Evolutionary conservation across 2,888 invertebrate genomes (phyloP), one percentile per base, ranked within the genome.

Genomic region (Noctua pronuba): DNA sequence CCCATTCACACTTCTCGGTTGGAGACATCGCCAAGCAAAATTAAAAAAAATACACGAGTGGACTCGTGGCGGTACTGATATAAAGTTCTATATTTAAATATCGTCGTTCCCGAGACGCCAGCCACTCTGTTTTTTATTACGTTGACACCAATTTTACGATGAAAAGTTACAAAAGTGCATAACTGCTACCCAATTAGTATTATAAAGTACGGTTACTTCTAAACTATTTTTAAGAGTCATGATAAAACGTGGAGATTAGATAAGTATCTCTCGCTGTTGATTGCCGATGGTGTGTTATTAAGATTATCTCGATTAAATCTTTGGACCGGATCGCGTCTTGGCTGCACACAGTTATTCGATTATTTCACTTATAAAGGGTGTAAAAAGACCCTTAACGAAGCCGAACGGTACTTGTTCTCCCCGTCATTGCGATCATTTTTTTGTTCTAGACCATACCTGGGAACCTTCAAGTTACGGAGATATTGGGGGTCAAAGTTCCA

Each of bases 61-160:
- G 87, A 88, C 89, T 86, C 86, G 90, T 83, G 85, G 88, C 79
- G 87, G 86, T 94, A 92, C 94, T 94, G 93, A 94, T 96, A 95
- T 96, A 95, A 95, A 96, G 94, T 95, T 96, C 96, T 96, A 96
- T 93, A 93, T 95, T 95, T 94, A 93, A 94, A 95, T 92, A 93
- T 92, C 92, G 90, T 93, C 92, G 93, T 90, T 90, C 81, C 83
- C 83, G 90, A 90, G 90, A 90, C 91, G 88, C 89, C 88, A 90
- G 91, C 93, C 91, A 93, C 91, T 85, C 82, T 82, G 85, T 84
- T 83, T 83, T 89, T 92, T 91, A 89, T 82, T 84, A 80, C 69
- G 80, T 84, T 89, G 88, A 89, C 89, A 87, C 86, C 79, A 82
- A 85, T 86, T 86, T 84, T 82, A 80, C 65, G 64, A 76, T 60